Base-by-base conservation (phyloP, 2,888 invertebrate species). In the Leptinotarsa juncta region DNA sequence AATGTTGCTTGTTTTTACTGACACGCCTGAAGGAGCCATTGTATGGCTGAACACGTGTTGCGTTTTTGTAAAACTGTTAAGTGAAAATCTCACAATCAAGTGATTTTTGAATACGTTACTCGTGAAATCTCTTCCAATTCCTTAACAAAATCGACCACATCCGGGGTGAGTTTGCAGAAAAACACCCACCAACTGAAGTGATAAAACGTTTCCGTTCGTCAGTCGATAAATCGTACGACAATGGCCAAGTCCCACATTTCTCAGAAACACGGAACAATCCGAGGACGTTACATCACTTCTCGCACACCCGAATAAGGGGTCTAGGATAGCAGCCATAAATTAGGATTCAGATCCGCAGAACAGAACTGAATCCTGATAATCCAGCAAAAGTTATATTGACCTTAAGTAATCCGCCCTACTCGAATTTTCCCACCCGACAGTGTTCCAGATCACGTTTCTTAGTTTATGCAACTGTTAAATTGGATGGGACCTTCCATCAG, bases 351-450 rank as follows among this genome's bases (percentile, higher is more conserved):
- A 81, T 81, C 81, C 80, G 78, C 78, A 77, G 82, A 81, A 83
- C 83, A 81, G 81, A 82, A 80, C 83, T 82, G 82, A 84, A 83
- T 84, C 83, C 81, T 82, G 84, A 83, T 85, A 85, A 85, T 85
- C 84, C 80, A 79, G 79, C 82, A 81, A 84, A 85, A 79, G 84
- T 85, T 84, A 84, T 85, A 85, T 85, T 84, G 84, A 85, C 84
- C 83, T 81, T 82, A 78, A 79, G 81, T 83, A 82, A 83, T 83
- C 82, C 82, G 78, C 75, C 80, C 78, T 79, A 74, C 77, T 78
- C 77, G 79, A 81, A 80, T 81, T 81, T 81, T 77, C 77, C 72
- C 74, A 75, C 77, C 69, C 70, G 50, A 68, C 76, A 65, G 50
- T 73, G 72, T 77, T 75, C 73, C 72, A 69, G 67, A 78, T 72